Evolutionary conservation across 2,888 invertebrate species (phyloP).

Genomic region (Sarcophaga caerulescens): DNA sequence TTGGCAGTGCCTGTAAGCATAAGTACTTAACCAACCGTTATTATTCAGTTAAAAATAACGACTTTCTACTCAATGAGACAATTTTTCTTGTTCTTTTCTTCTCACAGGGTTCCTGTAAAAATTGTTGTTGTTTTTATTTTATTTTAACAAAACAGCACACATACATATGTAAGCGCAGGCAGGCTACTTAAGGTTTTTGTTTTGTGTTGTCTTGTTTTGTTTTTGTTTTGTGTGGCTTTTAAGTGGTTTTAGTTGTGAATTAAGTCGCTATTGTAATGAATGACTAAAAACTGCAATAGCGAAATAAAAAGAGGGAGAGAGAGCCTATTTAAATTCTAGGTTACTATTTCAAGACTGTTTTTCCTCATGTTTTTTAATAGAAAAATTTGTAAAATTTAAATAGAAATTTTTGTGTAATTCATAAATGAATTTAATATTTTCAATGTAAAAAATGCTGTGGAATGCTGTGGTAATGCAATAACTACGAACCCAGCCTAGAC

Average conservation of each 20-base stretch:
- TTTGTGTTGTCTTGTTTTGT: conserved; percentile 11
- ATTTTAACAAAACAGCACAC: conserved; percentile 43
- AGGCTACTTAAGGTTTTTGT: conserved; percentile 65
- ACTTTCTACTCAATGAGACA: conserved; percentile 58
- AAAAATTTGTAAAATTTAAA: no score
- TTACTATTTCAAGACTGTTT: conserved; percentile 56
- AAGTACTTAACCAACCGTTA: conserved; percentile 13
- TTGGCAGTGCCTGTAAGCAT: not conserved
- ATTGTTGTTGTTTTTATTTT: no score
- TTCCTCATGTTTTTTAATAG: not conserved
- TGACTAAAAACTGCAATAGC: conserved; percentile 21
- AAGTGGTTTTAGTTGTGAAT: conserved; percentile 80
- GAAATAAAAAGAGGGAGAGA: not conserved
- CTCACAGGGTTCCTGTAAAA: conserved; percentile 47
- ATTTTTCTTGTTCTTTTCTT: conserved; percentile 46
- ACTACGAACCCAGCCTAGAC: conserved; percentile 41
- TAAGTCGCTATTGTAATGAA: conserved; percentile 79
- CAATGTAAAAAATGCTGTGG: not conserved
- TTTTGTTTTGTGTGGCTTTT: conserved; percentile 58
- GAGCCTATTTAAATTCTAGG: conserved; percentile 44
- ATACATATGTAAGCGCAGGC: conserved; percentile 34
- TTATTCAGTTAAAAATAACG: conserved; percentile 39
- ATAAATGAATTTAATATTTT: conserved; percentile 35
- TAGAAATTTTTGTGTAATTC: not conserved
- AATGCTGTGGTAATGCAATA: conserved; percentile 64